Percentiles rank a stretch among this genome's conserved stretches.
These are phyloP conservation scores for Cephalotes varians DNA, from an alignment of 2,888 invertebrate species.

Conservation along the genomic window DNA sequence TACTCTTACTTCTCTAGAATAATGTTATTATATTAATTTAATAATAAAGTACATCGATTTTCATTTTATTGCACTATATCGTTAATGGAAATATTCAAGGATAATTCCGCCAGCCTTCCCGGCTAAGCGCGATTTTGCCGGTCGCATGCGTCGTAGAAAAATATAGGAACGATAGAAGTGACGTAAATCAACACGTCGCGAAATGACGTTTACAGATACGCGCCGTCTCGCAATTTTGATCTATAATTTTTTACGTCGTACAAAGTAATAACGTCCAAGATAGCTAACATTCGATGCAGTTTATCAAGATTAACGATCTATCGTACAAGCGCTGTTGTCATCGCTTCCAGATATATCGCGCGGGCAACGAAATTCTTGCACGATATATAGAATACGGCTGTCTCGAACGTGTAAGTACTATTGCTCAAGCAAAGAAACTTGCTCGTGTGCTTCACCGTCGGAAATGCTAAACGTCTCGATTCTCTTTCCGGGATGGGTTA, in stretches of 20 bases:
- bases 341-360: neutral
- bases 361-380: neutral
- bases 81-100: constrained; percentile 68
- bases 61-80: constrained; percentile 78
- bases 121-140: constrained; percentile 48
- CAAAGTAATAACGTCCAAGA: constrained; percentile 42
- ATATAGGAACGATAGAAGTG: constrained; percentile 68
- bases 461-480: constrained; percentile 74
- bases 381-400: constrained; percentile 24
- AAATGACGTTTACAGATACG: constrained; percentile 13
- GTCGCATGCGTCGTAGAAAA: constrained; percentile 70
- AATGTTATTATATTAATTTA: constrained; percentile 61
- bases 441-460: constrained; percentile 74
- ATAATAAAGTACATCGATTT: constrained; percentile 75
- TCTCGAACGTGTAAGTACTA: constrained; percentile 67
- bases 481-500: constrained; percentile 71
- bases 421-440: constrained; percentile 73
- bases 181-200: constrained; percentile 66
- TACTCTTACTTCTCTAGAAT: constrained; percentile 73
- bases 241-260: constrained; percentile 44
- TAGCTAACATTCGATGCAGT: constrained; percentile 40
- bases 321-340: neutral
- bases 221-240: constrained; percentile 63
- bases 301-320: constrained; percentile 20
- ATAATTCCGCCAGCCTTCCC: constrained; percentile 37